Conservation (phyloP, 2,113 vertebrate species). For the Clarias magur region DNA sequence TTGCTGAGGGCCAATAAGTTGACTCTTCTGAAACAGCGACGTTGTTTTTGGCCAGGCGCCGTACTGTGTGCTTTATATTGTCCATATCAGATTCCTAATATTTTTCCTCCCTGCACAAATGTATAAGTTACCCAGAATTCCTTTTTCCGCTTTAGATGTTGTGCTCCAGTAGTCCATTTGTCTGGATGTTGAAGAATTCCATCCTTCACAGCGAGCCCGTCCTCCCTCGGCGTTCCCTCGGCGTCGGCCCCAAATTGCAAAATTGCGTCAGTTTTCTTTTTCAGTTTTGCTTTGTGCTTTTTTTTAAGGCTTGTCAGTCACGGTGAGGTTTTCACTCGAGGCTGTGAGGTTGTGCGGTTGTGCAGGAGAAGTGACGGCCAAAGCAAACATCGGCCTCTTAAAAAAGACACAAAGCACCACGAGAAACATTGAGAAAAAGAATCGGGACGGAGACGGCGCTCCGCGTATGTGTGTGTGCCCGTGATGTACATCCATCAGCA, state of each 20-base stretch:
- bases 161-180: background rate
- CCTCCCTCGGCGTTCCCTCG: background rate
- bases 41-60: no score
- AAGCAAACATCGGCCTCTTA: conserved; percentile 53
- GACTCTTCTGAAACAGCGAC: no score
- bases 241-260: background rate
- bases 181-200: background rate
- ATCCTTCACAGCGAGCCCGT: background rate
- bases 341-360: conserved; percentile 51
- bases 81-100: no score
- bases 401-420: background rate
- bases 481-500: conserved; percentile 19
- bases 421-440: background rate
- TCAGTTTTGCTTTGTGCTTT: conserved; percentile 38
- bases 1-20: no score
- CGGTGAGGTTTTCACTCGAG: conserved; percentile 38
- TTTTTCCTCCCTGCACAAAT: background rate
- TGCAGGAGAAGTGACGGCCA: conserved; percentile 52
- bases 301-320: conserved; percentile 62
- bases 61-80: no score
- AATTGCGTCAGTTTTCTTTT: background rate
- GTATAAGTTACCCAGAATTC: background rate
- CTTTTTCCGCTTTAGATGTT: background rate
- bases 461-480: background rate
- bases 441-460: background rate